Conservation (phyloP, 2,797 vertebrate genomes). For the Picus viridis region DNA sequence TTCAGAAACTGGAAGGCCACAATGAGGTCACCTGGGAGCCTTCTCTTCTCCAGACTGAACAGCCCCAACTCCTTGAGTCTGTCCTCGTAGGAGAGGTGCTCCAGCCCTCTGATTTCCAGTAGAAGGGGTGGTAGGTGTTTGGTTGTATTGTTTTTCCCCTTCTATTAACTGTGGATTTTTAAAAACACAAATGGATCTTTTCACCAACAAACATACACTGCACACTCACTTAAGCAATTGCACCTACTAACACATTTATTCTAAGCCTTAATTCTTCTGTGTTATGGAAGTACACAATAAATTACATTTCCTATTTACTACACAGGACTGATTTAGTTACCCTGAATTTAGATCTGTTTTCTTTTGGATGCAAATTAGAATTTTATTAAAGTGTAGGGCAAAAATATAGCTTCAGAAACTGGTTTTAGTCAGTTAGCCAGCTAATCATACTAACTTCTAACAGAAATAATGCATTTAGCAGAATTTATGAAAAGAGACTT, state of each 20-base stretch:
- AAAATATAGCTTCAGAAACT: not conserved
- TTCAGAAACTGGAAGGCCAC: too few relatives aligned
- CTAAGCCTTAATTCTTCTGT: constrained; percentile 6
- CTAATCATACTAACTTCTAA: not conserved
- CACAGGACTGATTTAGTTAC: not conserved
- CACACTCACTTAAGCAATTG: not conserved
- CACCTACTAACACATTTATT: not conserved
- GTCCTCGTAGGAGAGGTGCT: too few relatives aligned
- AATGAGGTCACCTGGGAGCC: too few relatives aligned
- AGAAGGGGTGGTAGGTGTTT: not conserved
- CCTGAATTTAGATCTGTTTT: not conserved
- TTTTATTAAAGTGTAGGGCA: not conserved
- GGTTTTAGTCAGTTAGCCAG: not conserved
- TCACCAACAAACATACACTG: not conserved
- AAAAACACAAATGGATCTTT: not conserved
- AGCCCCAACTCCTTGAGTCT: too few relatives aligned
- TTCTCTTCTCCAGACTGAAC: too few relatives aligned
- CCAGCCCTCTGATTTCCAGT: not conserved
- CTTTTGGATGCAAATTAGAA: not conserved
- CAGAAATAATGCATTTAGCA: not conserved
- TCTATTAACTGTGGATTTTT: not conserved
- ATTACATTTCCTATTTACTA: not conserved
- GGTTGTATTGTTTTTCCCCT: not conserved
- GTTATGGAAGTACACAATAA: not conserved
- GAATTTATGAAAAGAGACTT: not conserved